Evolutionary conservation across 2,888 invertebrate species (phyloP).

Genomic region (Torymus texanus): DNA sequence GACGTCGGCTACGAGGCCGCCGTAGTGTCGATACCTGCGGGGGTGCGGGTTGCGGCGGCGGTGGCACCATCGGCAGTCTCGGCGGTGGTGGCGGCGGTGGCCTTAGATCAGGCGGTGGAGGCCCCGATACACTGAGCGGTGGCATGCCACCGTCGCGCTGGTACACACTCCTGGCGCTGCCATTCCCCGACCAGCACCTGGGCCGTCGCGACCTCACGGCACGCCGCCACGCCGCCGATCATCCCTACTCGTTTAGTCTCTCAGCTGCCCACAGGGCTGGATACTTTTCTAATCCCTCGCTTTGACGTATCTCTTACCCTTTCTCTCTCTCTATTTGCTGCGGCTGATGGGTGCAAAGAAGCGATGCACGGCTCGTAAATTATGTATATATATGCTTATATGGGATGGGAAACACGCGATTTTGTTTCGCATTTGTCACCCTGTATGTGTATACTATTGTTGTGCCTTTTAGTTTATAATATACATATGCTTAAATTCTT

Average conservation of each 20-base stretch:
- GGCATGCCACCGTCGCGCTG: slow-evolving; percentile 86
- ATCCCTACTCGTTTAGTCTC: slow-evolving; percentile 84
- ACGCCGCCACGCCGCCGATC: slow-evolving; percentile 77
- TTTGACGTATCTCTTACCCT: slow-evolving; percentile 57
- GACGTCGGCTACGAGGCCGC: slow-evolving; percentile 4
- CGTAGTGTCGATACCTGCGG: neutral
- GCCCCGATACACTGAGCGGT: no score
- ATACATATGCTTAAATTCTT: no score
- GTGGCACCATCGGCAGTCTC: slow-evolving; percentile 25
- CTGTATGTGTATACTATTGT: no score
- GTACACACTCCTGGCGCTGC: slow-evolving; percentile 93
- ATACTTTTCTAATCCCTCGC: slow-evolving; percentile 88
- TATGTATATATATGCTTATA: no score
- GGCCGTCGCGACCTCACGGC: slow-evolving; percentile 86
- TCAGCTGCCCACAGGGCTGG: slow-evolving; percentile 85
- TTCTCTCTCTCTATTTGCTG: neutral
- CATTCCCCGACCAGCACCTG: slow-evolving; percentile 95
- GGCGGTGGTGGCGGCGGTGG: slow-evolving; percentile 72
- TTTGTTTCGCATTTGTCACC: no score
- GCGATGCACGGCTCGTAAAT: no score
- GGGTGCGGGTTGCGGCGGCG: slow-evolving; percentile 68
- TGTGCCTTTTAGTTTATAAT: no score
- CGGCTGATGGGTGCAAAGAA: no score
- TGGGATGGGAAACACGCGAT: no score
- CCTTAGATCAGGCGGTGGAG: slow-evolving; percentile 74